Evolutionary conservation across 2,888 invertebrate species (phyloP).

Genomic region (Sepioteuthis lessoniana): DNA sequence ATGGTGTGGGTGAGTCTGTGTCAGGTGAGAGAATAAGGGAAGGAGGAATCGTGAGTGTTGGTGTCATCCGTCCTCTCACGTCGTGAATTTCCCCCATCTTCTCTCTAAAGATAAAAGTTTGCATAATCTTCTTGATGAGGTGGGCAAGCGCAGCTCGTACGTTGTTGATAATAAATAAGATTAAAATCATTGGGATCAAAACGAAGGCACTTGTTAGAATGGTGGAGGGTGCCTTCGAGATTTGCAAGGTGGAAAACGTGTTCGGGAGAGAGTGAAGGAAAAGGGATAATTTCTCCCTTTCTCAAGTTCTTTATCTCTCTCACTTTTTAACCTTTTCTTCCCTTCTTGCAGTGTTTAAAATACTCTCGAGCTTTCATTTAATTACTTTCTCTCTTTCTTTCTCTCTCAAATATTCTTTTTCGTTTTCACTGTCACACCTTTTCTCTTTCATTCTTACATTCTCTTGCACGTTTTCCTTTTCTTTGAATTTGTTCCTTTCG

Average conservation of each 20-base stretch:
- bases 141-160: neutral
- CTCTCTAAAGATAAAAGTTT: neutral
- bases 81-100: neutral
- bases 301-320: neutral
- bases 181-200: constrained; percentile 23
- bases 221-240: neutral
- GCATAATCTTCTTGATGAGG: constrained; percentile 12
- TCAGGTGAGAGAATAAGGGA: neutral
- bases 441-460: neutral
- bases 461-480: neutral
- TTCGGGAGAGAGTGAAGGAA: neutral
- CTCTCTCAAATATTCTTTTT: too few species aligned
- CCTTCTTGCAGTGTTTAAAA: too few species aligned
- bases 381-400: too few species aligned
- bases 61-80: neutral
- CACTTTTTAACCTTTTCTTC: neutral
- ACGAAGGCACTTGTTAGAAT: neutral
- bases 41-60: neutral
- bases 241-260: neutral
- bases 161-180: constrained; percentile 11
- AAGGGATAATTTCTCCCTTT: neutral
- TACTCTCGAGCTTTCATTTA: neutral
- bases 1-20: neutral
- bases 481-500: neutral
- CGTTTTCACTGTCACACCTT: neutral